Conservation (phyloP, 2,888 invertebrate species). For the Mesorhabditis spiculigera region DNA sequence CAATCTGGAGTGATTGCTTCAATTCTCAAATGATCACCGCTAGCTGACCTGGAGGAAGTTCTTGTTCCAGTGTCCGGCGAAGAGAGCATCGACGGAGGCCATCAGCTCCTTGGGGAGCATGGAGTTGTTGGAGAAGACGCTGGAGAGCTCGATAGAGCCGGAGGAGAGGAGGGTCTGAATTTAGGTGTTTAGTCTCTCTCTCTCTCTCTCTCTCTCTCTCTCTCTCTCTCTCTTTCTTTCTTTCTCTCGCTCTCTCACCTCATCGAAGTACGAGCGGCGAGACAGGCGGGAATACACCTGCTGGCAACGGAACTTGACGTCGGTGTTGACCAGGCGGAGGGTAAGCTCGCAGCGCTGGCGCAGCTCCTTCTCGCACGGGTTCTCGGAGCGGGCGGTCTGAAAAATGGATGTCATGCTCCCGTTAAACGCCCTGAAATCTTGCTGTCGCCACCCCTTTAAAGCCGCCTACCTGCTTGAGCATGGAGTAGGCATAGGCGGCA, state of each 20-base stretch:
- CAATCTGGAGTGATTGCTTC: slow-evolving; percentile 16
- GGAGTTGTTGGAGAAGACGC: slow-evolving; percentile 41
- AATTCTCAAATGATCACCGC: background rate
- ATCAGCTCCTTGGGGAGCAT: slow-evolving; percentile 27
- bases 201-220: too few relatives aligned
- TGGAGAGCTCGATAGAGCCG: slow-evolving; percentile 30
- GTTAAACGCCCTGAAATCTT: too few relatives aligned
- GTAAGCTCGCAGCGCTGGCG: slow-evolving; percentile 12
- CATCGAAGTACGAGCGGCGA: background rate
- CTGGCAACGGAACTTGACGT: background rate
- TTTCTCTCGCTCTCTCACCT: background rate
- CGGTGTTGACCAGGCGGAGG: background rate
- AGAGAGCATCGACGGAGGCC: slow-evolving; percentile 26
- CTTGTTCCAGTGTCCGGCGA: slow-evolving; percentile 39
- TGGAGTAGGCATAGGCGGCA: slow-evolving; percentile 35
- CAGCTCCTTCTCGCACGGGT: slow-evolving; percentile 34
- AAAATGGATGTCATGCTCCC: too few relatives aligned
- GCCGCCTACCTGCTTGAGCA: slow-evolving; percentile 24
- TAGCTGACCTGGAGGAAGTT: slow-evolving; percentile 20
- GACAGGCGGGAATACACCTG: background rate
- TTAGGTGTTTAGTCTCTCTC: slow-evolving; percentile 12
- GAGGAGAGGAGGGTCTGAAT: slow-evolving; percentile 22
- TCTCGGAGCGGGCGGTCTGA: slow-evolving; percentile 22
- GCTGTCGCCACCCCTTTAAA: too few relatives aligned
- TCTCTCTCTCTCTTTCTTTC: too few relatives aligned